Conservation (phyloP, 2,888 invertebrate species). For the Pseudococcus longispinus region DNA sequence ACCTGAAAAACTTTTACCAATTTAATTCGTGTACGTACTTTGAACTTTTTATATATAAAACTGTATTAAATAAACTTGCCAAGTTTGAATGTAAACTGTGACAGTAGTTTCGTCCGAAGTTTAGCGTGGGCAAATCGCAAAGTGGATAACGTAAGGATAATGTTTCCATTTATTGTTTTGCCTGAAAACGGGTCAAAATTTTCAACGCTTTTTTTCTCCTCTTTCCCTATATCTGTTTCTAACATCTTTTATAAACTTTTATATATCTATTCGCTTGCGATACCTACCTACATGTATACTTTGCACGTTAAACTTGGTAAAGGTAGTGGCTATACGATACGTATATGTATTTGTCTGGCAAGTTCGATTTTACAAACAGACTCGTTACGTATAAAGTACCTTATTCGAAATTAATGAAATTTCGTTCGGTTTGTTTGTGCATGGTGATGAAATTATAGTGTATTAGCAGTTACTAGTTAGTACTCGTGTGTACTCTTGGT, state of each 20-base stretch:
- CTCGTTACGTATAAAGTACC: neutral
- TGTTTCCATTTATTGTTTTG: slow-evolving; percentile 35
- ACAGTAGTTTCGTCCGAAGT: slow-evolving; percentile 6
- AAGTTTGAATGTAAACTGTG: slow-evolving; percentile 32
- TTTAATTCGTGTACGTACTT: slow-evolving; percentile 2
- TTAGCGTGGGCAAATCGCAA: slow-evolving; percentile 16
- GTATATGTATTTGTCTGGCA: neutral
- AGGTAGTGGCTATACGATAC: neutral
- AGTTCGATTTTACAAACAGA: neutral
- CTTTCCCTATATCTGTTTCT: neutral
- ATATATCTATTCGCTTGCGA: neutral
- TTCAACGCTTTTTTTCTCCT: neutral
- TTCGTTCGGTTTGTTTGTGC: neutral
- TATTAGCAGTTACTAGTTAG: too few relatives aligned
- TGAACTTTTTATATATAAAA: slow-evolving; percentile 22
- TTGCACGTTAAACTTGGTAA: neutral
- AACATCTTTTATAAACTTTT: slow-evolving; percentile 19
- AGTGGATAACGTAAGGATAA: neutral
- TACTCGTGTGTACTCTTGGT: neutral
- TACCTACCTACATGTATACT: neutral
- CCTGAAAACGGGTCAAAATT: slow-evolving; percentile 14
- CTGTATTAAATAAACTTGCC: slow-evolving; percentile 31
- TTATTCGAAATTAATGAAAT: neutral
- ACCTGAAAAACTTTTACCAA: slow-evolving; percentile 26
- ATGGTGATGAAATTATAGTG: neutral